Evolutionary conservation across 2,797 vertebrate species (phyloP).

Genomic region (Lagorchestes hirsutus): DNA sequence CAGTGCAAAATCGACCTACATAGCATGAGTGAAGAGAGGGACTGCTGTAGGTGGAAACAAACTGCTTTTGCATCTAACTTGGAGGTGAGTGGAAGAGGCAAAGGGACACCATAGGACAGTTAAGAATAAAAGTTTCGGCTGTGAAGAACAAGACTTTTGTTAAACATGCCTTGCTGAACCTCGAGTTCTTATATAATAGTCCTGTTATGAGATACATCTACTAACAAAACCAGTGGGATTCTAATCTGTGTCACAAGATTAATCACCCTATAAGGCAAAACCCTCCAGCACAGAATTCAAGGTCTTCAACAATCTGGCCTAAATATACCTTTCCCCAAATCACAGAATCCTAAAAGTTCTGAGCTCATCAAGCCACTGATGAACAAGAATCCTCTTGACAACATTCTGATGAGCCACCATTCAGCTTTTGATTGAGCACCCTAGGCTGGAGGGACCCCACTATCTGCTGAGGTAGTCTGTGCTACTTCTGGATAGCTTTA

Average conservation of each 20-base stretch:
- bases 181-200: slow-evolving; percentile 69
- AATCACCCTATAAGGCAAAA: not conserved
- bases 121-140: slow-evolving; percentile 44
- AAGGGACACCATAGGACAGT: not conserved
- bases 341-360: not conserved
- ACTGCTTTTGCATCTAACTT: not conserved
- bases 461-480: not conserved
- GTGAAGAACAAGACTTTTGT: slow-evolving; percentile 60
- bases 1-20: not conserved
- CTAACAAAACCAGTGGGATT: slow-evolving; percentile 39
- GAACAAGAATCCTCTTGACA: not conserved
- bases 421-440: not conserved
- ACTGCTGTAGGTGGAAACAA: not conserved
- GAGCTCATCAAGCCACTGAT: not conserved
- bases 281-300: not conserved
- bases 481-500: not conserved
- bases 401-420: not conserved
- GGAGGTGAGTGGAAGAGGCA: not conserved
- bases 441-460: not conserved
- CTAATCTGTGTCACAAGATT: slow-evolving; percentile 28
- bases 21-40: not conserved
- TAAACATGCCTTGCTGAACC: slow-evolving; percentile 69
- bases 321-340: not conserved
- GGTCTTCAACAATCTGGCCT: not conserved
- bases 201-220: slow-evolving; percentile 62